Evolutionary conservation across 2,113 vertebrate species (phyloP).

Genomic region (Myrmecophaga tridactyla): DNA sequence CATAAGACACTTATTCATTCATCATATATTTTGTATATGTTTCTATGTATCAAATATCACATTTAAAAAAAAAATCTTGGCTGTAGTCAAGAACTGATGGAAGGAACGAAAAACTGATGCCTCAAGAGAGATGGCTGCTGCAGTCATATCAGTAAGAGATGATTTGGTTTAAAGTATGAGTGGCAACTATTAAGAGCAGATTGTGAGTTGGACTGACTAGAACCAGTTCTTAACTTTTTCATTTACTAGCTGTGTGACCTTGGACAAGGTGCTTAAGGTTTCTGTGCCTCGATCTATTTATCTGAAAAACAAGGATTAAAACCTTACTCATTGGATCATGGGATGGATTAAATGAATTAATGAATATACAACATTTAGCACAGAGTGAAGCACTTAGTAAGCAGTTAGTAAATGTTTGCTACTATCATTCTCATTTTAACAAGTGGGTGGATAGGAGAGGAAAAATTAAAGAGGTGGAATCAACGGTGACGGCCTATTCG

Average conservation of each 20-base stretch:
- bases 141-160: neutral
- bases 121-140: neutral
- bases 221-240: neutral
- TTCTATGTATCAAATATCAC: neutral
- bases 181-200: neutral
- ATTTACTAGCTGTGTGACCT: neutral
- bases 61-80: neutral
- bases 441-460: neutral
- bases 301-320: neutral
- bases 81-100: neutral
- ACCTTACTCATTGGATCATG: neutral
- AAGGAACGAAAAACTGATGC: neutral
- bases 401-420: neutral
- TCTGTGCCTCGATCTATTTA: neutral
- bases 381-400: neutral
- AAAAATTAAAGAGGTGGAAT: neutral
- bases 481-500: neutral
- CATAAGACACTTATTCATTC: neutral
- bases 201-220: no score
- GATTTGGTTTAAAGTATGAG: neutral
- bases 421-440: neutral
- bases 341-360: neutral
- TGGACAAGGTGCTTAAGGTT: neutral
- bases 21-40: neutral
- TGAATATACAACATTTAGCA: neutral